Evolutionary conservation across 2,888 invertebrate genomes (phyloP), one percentile per base, ranked within the genome.

Genomic region (Sicus ferrugineus): DNA sequence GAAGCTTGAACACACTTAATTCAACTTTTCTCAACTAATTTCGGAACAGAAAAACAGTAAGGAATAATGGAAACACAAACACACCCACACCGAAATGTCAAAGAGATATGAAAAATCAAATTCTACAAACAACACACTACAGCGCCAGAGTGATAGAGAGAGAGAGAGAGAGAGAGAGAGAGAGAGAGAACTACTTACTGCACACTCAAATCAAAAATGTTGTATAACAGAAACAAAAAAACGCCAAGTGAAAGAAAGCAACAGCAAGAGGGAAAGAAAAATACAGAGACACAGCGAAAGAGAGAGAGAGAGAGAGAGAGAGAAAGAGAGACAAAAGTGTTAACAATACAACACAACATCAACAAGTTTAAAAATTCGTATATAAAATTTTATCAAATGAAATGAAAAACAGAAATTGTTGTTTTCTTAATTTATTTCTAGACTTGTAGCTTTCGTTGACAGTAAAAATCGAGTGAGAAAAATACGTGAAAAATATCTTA

Each of bases 11-110:
- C n/a, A n/a, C n/a, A n/a, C n/a, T n/a, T n/a, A n/a, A n/a, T n/a
- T n/a, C n/a, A n/a, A n/a, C n/a, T n/a, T n/a, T n/a, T n/a, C 26
- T 63, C 21, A 19, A 26, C 21, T 14, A 16, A 19, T 46, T 11
- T 46, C 21, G 23, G 56, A 4, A 21, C 38, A 71, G 63, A n/a
- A 65, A 68, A 72, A 72, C 71, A 68, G 30, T 30, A 46, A 62
- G 28, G 34, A 46, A 48, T n/a, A 62, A 62, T 28, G 48, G 46
- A 28, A 19, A 72, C 72, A 74, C 62, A 38, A 28, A 74, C 70
- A 74, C 74, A 71, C 72, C 73, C 71, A 74, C 74, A 74, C 70
- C 70, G 72, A 67, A 73, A 72, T 71, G n/a, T 64, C 34, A 52
- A 26, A 48, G 19, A 16, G 46, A 63, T 26, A 48, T 7, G n/a